These are phyloP conservation scores for Colius striatus DNA, from an alignment of 2,113 vertebrate species.

Conservation along the genomic window DNA sequence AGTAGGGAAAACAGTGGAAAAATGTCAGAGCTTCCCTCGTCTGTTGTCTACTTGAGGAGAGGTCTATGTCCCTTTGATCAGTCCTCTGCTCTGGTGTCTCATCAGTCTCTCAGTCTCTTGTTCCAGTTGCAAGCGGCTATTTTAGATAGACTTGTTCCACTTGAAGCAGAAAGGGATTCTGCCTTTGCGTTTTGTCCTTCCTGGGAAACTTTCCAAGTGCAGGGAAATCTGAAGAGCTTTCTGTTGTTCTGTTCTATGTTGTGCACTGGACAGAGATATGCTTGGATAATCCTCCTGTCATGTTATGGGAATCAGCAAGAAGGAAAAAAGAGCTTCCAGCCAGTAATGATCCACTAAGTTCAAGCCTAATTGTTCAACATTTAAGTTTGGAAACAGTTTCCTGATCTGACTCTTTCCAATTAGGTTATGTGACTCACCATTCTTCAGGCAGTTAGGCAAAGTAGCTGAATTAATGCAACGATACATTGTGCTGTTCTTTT, in stretches of 20 bases:
- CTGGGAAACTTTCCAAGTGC: neutral
- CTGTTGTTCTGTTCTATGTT: neutral
- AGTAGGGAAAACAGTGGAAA: neutral
- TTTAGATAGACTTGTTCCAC: neutral
- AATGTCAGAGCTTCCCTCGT: neutral
- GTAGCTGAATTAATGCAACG: neutral
- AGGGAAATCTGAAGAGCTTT: neutral
- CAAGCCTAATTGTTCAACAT: neutral
- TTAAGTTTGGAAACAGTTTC: neutral
- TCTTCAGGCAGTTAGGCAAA: neutral
- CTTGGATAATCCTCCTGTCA: neutral
- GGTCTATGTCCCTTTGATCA: neutral
- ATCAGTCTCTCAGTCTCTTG: neutral
- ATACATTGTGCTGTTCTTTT: rapidly evolving
- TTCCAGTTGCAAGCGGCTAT: neutral
- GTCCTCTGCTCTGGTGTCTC: neutral
- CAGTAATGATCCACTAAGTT: neutral
- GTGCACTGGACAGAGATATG: neutral
- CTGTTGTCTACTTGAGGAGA: neutral
- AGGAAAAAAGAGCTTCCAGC: neutral
- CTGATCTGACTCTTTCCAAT: neutral
- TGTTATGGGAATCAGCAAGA: neutral
- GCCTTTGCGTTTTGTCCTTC: neutral
- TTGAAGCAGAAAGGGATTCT: neutral
- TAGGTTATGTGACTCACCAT: neutral